Base-by-base conservation (phyloP, 2,888 invertebrate species). In the Orchestes rusci region DNA sequence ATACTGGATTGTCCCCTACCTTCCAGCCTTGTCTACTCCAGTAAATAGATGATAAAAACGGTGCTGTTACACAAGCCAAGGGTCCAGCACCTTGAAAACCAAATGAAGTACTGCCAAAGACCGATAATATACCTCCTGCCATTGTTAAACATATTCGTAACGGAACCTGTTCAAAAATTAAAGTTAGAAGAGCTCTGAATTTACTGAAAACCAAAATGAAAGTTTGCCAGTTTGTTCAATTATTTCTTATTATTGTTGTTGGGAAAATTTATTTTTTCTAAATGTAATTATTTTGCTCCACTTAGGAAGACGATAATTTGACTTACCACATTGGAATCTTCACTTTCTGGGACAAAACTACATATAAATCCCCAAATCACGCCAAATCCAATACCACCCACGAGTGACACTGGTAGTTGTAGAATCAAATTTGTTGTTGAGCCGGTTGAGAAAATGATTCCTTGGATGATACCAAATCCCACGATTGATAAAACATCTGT, bases 401-500 rank as follows among this genome's bases (percentile, higher is more conserved):
- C 56, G 12, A 90, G 77, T 56, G 89, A 86, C 10, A 87, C 69
- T 0, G 89, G 89, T 2, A 89, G 89, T 71, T 80, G 80, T 33
- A 80, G 71, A 39, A 81, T 76, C 58, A 79, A 78, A 65, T 78
- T 78, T 42, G 78, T 79, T 20, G 84, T 60, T 10, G 82, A 79
- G 58, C 84, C 79, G 49, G 75, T 74, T 1, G 87, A 82, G 64
- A 92, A 91, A 79, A 92, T 84, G 43, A 95, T 78, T 45, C 90
- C 88, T 46, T 86, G 78, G 47, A 90, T 76, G 40, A 96, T 88
- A 33, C 94, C 92, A 63, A 91, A 96, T 42, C 88, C 79, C 27
- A 94, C 93, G 13, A 97, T 96, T 16, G 95, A 94, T 16, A 90
- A 76, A 0, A 95, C 94, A 67, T 97, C 95, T 63, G 96, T 95